Conservation (phyloP, 2,113 vertebrate species). For the Oophaga pumilio region DNA sequence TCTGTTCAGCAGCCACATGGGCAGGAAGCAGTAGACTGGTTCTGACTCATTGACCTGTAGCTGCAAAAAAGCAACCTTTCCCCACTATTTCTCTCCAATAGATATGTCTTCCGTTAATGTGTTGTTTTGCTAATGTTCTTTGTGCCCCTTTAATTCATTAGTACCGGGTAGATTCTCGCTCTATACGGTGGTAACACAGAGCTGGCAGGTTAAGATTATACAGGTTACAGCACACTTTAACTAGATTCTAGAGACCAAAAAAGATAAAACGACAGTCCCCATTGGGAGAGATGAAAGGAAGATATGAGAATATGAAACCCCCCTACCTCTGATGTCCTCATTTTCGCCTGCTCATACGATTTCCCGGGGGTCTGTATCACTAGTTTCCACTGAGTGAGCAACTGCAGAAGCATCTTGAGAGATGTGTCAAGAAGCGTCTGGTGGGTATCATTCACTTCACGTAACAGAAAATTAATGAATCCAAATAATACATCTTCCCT, state of each 20-base stretch:
- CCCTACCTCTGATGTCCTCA: constrained; percentile 83
- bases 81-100: too few species aligned
- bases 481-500: constrained; percentile 95
- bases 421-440: constrained; percentile 92
- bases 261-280: background rate
- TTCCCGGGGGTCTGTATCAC: constrained; percentile 89
- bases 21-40: too few species aligned
- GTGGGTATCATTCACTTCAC: constrained; percentile 94
- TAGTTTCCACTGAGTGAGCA: constrained; percentile 95
- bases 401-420: constrained; percentile 92
- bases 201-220: too few species aligned
- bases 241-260: background rate
- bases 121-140: too few species aligned
- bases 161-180: too few species aligned
- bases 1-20: too few species aligned
- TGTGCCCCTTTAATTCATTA: too few species aligned
- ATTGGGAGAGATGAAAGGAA: background rate
- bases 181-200: too few species aligned
- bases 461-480: constrained; percentile 93
- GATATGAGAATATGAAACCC: background rate
- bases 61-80: too few species aligned
- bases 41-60: too few species aligned
- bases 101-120: too few species aligned
- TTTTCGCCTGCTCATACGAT: constrained; percentile 75
- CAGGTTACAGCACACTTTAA: too few species aligned